Evolutionary conservation across 2,888 invertebrate species (phyloP).

Genomic region (Xanthia icteritia): DNA sequence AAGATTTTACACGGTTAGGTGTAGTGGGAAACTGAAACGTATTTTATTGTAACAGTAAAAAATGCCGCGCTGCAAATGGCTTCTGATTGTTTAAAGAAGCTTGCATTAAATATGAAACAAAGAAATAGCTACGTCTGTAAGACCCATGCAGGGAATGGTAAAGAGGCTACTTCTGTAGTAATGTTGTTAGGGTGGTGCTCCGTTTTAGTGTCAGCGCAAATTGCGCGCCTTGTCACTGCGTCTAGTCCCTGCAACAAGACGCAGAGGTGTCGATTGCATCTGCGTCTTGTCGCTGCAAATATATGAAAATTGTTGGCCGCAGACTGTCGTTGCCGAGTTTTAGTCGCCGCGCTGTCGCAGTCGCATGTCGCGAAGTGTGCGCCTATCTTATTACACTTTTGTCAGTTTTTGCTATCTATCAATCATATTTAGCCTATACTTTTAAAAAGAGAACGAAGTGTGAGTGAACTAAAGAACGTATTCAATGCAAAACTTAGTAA

Average conservation of each 20-base stretch:
- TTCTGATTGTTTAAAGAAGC: background rate
- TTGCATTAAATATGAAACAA: constrained; percentile 28
- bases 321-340: background rate
- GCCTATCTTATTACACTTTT: background rate
- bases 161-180: background rate
- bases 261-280: no score
- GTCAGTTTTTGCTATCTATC: background rate
- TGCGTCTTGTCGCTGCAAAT: no score
- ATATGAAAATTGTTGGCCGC: background rate
- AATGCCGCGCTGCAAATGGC: background rate
- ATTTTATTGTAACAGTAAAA: background rate
- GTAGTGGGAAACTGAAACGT: background rate
- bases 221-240: no score
- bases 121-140: background rate
- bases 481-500: constrained; percentile 11
- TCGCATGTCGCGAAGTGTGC: background rate
- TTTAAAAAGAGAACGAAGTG: constrained; percentile 15
- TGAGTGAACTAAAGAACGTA: constrained; percentile 18
- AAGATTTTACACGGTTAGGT: background rate
- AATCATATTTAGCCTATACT: background rate
- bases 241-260: no score
- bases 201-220: no score
- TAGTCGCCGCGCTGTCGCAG: background rate
- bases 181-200: background rate
- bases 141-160: background rate